Base-by-base conservation (phyloP, 2,797 vertebrate genomes). In the Morus bassanus region DNA sequence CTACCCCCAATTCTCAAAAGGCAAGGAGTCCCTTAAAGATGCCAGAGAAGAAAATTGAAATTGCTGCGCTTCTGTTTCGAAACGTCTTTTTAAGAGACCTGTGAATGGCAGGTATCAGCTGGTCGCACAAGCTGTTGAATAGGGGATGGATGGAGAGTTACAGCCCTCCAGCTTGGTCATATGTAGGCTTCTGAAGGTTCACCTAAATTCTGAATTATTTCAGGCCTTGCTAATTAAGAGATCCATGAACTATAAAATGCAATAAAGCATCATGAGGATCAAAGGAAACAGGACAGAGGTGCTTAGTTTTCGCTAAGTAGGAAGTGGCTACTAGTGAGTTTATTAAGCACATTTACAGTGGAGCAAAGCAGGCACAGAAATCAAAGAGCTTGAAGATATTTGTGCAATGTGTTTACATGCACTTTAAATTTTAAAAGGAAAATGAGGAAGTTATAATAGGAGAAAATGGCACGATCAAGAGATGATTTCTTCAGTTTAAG, bases 311-410 rank as follows among this genome's bases (percentile, higher is more conserved):
- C 92, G 24, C 67, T 78, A 76, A 70, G 70, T 43, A 89, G 86
- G 67, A 87, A 88, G 51, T 33, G 64, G 67, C 64, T 85, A 35
- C 67, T n/a, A 50, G 77, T 67, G 74, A 95, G 67, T 87, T 90
- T 76, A 86, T 61, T 70, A 79, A 85, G 59, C 31, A 67, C n/a
- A 35, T 67, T 87, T 89, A 79, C 80, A 77, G 60, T 22, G 63
- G 39, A 85, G 35, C 35, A 94, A 90, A 91, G 81, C 80, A 79
- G 63, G 53, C n/a, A 91, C n/a, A 51, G 81, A 76, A 91, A 93
- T 60, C 59, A 57, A 91, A 91, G 70, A 67, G 37, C 53, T 50
- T 83, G 53, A 83, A 95, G 65, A 39, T 82, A 77, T 64, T 77
- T 91, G 45, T 77, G 77, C 56, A 77, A 61, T 19, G 12, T 72